Conservation (phyloP, 2,797 vertebrate genomes). For the Sandelia bainsii region DNA sequence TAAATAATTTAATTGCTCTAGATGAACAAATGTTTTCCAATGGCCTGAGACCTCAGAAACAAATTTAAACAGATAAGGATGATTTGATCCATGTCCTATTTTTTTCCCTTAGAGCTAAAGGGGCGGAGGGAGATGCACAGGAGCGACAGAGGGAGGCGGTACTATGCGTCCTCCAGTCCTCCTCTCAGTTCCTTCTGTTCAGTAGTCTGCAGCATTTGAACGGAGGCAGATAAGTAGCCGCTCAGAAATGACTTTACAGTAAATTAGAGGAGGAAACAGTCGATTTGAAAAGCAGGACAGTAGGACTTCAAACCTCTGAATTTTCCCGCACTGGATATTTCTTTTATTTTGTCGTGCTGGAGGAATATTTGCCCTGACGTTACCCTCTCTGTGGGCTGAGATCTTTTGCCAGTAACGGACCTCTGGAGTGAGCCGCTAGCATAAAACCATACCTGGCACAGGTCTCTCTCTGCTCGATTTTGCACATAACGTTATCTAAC, state of each 20-base stretch:
- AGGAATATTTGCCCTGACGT: slow-evolving; percentile 18
- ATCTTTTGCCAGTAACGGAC: slow-evolving; percentile 25
- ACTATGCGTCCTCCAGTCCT: slow-evolving; percentile 69
- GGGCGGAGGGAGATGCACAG: slow-evolving; percentile 69
- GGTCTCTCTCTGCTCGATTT: slow-evolving; percentile 26
- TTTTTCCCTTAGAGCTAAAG: slow-evolving; percentile 50
- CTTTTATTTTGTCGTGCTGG: slow-evolving; percentile 8
- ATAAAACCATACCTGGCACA: slow-evolving; percentile 45
- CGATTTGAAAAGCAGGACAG: slow-evolving; percentile 6
- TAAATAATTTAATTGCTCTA: neutral
- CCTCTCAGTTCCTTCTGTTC: slow-evolving; percentile 49
- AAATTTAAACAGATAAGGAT: slow-evolving; percentile 7
- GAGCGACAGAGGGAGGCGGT: slow-evolving; percentile 65
- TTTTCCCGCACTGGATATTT: slow-evolving; percentile 36
- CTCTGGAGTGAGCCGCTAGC: neutral
- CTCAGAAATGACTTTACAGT: slow-evolving; percentile 15
- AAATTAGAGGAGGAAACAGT: slow-evolving; percentile 21
- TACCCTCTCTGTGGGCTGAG: neutral
- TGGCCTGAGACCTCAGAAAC: neutral
- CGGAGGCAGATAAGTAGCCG: slow-evolving; percentile 19
- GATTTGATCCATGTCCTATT: slow-evolving; percentile 65
- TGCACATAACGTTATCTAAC: neutral
- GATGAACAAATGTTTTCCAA: neutral
- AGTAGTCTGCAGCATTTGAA: slow-evolving; percentile 54
- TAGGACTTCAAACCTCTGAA: slow-evolving; percentile 31